Percentiles rank a stretch among this genome's conserved stretches.
Evolutionary conservation across 1,140 invertebrate genomes (phyloP).

Genomic region (Pseudobourletiella spinata): DNA sequence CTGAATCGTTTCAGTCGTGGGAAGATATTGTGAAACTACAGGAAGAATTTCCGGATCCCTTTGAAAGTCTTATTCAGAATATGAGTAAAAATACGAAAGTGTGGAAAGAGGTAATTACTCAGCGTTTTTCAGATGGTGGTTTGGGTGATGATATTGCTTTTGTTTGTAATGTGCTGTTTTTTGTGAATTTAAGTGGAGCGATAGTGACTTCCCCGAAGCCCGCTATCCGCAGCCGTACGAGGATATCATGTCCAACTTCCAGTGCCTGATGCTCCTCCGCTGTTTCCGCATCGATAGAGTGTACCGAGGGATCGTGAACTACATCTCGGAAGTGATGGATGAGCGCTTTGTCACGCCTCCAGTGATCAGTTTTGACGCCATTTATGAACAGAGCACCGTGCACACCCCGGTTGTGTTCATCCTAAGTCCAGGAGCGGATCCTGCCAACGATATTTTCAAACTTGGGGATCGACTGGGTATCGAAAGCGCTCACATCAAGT

Average conservation of each 20-base stretch:
- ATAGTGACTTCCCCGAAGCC: conserved; percentile 66
- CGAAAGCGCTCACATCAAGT: conserved; percentile 63
- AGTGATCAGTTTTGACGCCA: conserved; percentile 66
- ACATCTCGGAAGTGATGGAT: conserved; percentile 69
- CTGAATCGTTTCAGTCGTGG: conserved; percentile 51
- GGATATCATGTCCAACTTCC: conserved; percentile 54
- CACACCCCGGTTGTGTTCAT: conserved; percentile 76
- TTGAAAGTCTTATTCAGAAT: conserved; percentile 56
- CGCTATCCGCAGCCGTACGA: conserved; percentile 60
- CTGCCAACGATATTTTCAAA: conserved; percentile 77
- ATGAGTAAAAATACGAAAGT: conserved; percentile 49
- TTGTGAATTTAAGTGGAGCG: conserved; percentile 79
- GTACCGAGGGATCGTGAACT: conserved; percentile 67
- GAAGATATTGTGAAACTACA: conserved; percentile 65
- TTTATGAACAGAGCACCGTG: conserved; percentile 70
- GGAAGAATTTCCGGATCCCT: conserved; percentile 56
- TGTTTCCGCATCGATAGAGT: conserved; percentile 79
- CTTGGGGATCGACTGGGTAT: conserved; percentile 63
- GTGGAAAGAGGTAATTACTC: conserved; percentile 57
- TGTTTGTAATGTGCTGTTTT: too few relatives aligned
- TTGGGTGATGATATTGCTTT: too few relatives aligned
- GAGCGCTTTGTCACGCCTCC: conserved; percentile 76
- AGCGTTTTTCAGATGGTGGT: too few relatives aligned
- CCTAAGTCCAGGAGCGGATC: conserved; percentile 77
- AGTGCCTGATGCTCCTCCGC: conserved; percentile 67